phyloP scores from a whole-genome alignment of 2,888 invertebrate species.

The Chorisops tibialis region DNA sequence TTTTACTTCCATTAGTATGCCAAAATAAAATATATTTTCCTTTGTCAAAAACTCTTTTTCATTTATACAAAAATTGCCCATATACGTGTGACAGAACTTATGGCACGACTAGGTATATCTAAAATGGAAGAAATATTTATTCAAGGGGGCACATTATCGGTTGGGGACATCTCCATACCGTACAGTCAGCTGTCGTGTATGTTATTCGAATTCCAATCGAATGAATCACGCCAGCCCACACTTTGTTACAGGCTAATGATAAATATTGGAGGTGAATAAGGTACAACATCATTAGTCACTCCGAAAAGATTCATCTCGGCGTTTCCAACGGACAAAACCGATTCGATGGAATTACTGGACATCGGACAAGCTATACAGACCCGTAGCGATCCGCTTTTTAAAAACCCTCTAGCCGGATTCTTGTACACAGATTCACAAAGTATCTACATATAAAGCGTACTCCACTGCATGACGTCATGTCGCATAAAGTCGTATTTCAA shows the following conservation, averaged over 20 bases:
- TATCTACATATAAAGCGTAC: not conserved
- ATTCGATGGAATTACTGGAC: too few relatives aligned
- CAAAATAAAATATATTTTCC: too few relatives aligned
- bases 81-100: too few relatives aligned
- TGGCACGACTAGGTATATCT: too few relatives aligned
- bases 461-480: slow-evolving; percentile 8
- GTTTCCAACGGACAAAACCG: too few relatives aligned
- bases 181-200: not conserved
- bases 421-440: too few relatives aligned
- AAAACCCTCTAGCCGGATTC: too few relatives aligned
- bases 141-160: not conserved
- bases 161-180: not conserved
- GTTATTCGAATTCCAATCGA: slow-evolving; percentile 5
- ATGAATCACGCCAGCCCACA: slow-evolving; percentile 17
- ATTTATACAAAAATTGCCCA: too few relatives aligned
- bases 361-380: too few relatives aligned
- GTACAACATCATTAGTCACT: slow-evolving; percentile 19
- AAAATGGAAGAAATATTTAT: slow-evolving; percentile 1
- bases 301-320: slow-evolving; percentile 11
- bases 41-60: too few relatives aligned
- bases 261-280: slow-evolving; percentile 4
- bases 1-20: too few relatives aligned
- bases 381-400: too few relatives aligned
- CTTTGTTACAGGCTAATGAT: not conserved
- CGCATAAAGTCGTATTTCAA: not conserved